These are phyloP conservation scores for Amiota mariae DNA, from an alignment of 2,888 invertebrate genomes.

Conservation along the genomic window DNA sequence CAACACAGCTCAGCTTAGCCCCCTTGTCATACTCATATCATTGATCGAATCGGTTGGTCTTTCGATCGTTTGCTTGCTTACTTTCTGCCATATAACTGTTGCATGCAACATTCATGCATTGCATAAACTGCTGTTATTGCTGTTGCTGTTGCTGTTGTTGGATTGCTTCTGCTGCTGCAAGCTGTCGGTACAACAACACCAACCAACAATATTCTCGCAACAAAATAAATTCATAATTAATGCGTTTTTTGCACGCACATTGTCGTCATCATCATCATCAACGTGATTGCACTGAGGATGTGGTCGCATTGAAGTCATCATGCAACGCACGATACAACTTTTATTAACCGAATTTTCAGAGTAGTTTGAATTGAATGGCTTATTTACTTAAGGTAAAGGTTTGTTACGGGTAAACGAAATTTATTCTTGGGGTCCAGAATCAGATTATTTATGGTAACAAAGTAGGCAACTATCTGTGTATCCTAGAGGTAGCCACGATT, in stretches of 20 bases:
- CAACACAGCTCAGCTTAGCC: no score
- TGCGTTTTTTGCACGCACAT: slow-evolving; percentile 68
- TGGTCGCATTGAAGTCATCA: not conserved
- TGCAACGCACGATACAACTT: slow-evolving; percentile 27
- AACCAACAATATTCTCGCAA: slow-evolving; percentile 26
- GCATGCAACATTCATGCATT: slow-evolving; percentile 26
- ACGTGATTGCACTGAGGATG: no score
- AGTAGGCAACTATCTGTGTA: no score
- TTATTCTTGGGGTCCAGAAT: no score
- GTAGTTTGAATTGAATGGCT: no score
- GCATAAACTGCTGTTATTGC: slow-evolving; percentile 13
- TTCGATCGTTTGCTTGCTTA: not conserved
- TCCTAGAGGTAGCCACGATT: no score
- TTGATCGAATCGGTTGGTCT: no score
- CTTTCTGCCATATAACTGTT: slow-evolving; percentile 14
- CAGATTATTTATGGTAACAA: no score
- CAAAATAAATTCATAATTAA: slow-evolving; percentile 67
- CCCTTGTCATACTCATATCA: not conserved
- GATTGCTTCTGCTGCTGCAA: not conserved
- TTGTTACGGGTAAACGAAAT: no score
- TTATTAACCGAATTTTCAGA: slow-evolving; percentile 27
- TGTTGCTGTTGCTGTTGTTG: not conserved
- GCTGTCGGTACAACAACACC: slow-evolving; percentile 10
- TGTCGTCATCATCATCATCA: not conserved
- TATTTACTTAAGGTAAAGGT: no score